Conservation (phyloP, 1,140 invertebrate genomes). For the Drosophila jambulina region DNA sequence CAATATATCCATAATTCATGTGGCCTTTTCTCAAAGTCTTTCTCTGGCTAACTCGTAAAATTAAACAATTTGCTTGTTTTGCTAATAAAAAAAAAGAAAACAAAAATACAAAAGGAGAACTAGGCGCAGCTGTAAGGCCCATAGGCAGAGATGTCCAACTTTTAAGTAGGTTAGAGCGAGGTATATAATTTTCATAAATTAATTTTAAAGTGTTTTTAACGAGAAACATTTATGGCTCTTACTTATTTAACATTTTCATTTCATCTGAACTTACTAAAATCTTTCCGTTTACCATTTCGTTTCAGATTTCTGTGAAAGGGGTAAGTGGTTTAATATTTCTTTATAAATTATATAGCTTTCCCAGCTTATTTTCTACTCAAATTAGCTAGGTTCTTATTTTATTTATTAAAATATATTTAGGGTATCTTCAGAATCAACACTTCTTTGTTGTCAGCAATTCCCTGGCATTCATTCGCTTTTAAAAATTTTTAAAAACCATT, state of each 20-base stretch:
- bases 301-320: not conserved
- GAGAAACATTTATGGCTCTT: not conserved
- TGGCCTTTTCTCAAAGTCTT: conserved; percentile 2
- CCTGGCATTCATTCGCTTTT: not conserved
- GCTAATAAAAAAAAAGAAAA: conserved; percentile 26
- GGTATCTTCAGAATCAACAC: not conserved
- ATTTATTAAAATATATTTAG: not conserved
- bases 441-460: not conserved
- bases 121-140: conserved; percentile 13
- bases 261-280: not conserved
- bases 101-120: not conserved
- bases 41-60: conserved; percentile 50
- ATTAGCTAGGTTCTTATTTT: not conserved
- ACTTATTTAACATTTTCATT: not conserved
- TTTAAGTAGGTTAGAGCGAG: not conserved
- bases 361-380: not conserved
- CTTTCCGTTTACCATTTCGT: not conserved
- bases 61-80: conserved; percentile 43
- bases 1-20: conserved; percentile 60
- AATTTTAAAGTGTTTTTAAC: conserved; percentile 5
- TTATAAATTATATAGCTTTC: not conserved
- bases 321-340: not conserved
- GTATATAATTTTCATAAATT: conserved; percentile 25
- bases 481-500: conserved; percentile 15
- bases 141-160: conserved; percentile 3